A percentile compares a stretch with the other conserved stretches of the same genome.
These are phyloP conservation scores for Teleiodes luculella DNA, from an alignment of 2,888 invertebrate species.

Conservation along the genomic window DNA sequence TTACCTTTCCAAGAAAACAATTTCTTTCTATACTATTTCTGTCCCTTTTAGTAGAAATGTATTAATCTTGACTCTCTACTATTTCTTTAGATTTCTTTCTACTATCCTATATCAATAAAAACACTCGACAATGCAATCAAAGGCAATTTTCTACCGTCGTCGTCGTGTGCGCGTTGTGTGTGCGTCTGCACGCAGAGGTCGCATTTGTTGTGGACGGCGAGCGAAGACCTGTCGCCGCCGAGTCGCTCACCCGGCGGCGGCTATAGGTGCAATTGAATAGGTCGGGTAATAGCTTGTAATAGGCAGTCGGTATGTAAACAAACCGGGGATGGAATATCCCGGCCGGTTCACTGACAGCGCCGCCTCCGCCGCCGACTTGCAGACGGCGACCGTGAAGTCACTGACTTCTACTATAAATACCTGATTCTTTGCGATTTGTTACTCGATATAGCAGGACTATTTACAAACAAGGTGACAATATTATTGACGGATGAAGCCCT, in stretches of 20 bases:
- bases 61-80: neutral
- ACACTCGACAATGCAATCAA: neutral
- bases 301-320: conserved; percentile 14
- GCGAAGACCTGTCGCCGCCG: neutral
- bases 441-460: conserved; percentile 54
- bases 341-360: conserved; percentile 37
- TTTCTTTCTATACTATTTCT: no score
- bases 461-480: conserved; percentile 62
- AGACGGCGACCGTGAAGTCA: conserved; percentile 40
- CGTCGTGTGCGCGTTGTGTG: neutral
- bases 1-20: neutral
- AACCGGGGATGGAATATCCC: conserved; percentile 41
- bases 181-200: neutral
- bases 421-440: conserved; percentile 47
- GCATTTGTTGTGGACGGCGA: neutral
- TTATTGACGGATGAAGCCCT: conserved; percentile 54
- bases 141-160: neutral
- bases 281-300: conserved; percentile 19
- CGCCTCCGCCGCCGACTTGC: conserved; percentile 22
- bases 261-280: conserved; percentile 22
- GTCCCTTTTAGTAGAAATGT: neutral
- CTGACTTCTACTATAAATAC: conserved; percentile 55
- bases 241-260: conserved; percentile 15
- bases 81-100: neutral
- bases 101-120: neutral